Evolutionary conservation across 2,797 vertebrate species (phyloP).

Genomic region (Syndactyla subalaris): DNA sequence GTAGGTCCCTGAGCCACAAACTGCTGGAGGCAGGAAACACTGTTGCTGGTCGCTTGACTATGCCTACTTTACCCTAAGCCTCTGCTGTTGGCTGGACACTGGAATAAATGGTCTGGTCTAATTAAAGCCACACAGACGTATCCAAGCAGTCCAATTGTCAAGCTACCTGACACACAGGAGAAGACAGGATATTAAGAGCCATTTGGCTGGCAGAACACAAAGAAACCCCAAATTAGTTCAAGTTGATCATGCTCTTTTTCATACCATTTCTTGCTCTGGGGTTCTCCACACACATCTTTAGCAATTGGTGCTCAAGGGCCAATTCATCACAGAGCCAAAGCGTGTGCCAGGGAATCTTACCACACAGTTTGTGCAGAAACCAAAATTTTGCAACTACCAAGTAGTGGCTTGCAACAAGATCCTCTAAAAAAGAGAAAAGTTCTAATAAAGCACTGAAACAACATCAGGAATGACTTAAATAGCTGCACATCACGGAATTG

Average conservation of each 20-base stretch:
- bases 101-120: neutral
- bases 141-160: neutral
- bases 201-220: neutral
- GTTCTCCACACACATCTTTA: neutral
- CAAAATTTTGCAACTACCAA: neutral
- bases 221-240: neutral
- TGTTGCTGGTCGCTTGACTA: neutral
- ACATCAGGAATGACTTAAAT: neutral
- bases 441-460: slow-evolving; percentile 9
- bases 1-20: neutral
- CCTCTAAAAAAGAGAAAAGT: slow-evolving; percentile 28
- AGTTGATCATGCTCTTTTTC: neutral
- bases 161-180: neutral
- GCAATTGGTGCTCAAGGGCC: neutral
- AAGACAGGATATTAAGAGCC: neutral
- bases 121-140: neutral
- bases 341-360: neutral
- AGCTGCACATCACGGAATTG: neutral
- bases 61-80: neutral
- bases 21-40: neutral
- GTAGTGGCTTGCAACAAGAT: neutral
- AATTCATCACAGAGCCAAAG: neutral
- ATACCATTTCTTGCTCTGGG: neutral
- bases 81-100: neutral
- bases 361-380: neutral